Base-by-base conservation (phyloP, 2,113 vertebrate species). In the Mastomys coucha region DNA sequence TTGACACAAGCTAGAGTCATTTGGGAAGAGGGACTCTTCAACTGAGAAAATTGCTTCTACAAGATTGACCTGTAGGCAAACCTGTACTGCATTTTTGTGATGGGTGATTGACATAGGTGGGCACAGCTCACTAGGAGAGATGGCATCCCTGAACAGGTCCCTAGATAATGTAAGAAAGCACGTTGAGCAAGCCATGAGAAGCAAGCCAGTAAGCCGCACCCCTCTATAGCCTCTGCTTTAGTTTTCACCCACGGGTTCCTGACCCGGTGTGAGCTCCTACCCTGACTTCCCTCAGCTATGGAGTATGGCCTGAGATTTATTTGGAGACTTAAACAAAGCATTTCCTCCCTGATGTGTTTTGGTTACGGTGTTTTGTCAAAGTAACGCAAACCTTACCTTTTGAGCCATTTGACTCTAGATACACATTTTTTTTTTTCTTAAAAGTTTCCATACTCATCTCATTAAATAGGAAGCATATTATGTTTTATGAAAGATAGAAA, bases 401-500 rank as follows among this genome's bases (percentile, higher is more conserved):
- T 78, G 33, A 78, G 76, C 16, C 76, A 53, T 78, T 33, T 33
- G 28, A 78, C 31, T 51, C 13, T 77, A 51, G 45, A 51, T 8
- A 3, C 13, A 49, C 28, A 42, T 17, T 51, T 51, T 58, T 58
- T n/a, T n/a, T n/a, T n/a, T n/a, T n/a, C n/a, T n/a, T n/a, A n/a
- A n/a, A 56, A 56, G 53, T 56, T 20, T 26, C 2, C 91, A 20
- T 53, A 72, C 8, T 53, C 42, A 87, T 87, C 33, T 11, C 5
- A 84, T 56, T 88, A 88, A 89, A 65, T 53, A 20, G 42, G 10
- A 91, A 80, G 24, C 2, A 2, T 60, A n/a, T 60, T 90, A 26
- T 11, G 42, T 72, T 91, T 96, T 69, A 65, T 70, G 42, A 63
- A 72, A 91, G 60, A 88, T 53, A 22, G 39, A 93, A 31, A 95